Percentiles rank a stretch among this genome's conserved stretches.
Evolutionary conservation across 2,113 vertebrate genomes (phyloP).

Genomic region (Oryzias woworae): DNA sequence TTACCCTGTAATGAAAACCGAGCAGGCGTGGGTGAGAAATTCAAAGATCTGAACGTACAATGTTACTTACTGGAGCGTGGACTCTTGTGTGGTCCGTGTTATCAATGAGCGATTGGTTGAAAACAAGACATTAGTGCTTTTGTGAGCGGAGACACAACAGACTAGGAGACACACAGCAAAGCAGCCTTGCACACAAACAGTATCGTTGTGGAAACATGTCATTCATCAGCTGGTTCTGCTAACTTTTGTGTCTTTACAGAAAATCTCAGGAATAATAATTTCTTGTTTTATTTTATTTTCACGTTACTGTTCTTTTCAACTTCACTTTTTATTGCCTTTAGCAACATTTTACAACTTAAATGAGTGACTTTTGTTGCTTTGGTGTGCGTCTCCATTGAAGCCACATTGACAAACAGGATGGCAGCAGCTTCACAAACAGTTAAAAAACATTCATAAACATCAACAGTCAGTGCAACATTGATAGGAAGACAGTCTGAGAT

Average conservation of each 20-base stretch:
- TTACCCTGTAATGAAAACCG: constrained; percentile 56
- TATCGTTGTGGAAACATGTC: not conserved
- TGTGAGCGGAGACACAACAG: constrained; percentile 80
- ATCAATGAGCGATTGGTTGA: constrained; percentile 84
- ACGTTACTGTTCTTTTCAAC: not conserved
- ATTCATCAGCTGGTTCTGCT: constrained; percentile 11
- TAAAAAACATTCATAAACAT: constrained; percentile 71
- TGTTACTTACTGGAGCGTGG: constrained; percentile 81
- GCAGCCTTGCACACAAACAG: not conserved
- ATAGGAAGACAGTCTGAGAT: constrained; percentile 57
- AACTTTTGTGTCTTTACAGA: constrained; percentile 5
- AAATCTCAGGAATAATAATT: constrained; percentile 6
- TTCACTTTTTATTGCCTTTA: not conserved
- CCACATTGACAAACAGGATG: constrained; percentile 81
- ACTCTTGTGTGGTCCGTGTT: constrained; percentile 83
- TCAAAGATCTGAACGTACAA: constrained; percentile 69
- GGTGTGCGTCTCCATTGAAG: constrained; percentile 72
- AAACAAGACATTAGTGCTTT: constrained; percentile 89
- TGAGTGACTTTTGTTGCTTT: constrained; percentile 21
- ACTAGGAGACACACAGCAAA: constrained; percentile 73
- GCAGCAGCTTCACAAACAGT: constrained; percentile 66
- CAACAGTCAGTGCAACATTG: constrained; percentile 62
- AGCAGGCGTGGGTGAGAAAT: constrained; percentile 52
- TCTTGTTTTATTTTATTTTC: not conserved
- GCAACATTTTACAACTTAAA: not conserved